Conservation (phyloP, 2,797 vertebrate genomes). For the Gastrophryne carolinensis region DNA sequence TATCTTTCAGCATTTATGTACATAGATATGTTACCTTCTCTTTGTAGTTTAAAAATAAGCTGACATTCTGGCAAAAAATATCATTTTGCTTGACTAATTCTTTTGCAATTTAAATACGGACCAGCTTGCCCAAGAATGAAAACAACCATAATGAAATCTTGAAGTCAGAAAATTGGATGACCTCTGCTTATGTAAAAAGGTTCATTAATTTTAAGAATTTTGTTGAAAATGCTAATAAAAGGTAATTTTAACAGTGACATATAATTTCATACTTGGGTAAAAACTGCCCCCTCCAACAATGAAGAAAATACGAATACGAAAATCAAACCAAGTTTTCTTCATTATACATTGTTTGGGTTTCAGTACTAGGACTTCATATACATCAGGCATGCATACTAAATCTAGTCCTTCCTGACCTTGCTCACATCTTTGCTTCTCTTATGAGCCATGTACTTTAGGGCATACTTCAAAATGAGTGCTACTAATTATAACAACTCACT, state of each 20-base stretch:
- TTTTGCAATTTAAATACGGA: neutral
- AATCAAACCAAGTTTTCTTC: neutral
- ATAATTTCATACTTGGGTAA: neutral
- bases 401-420: neutral
- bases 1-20: too few relatives aligned
- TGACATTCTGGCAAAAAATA: conserved; percentile 1
- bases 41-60: neutral
- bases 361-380: neutral
- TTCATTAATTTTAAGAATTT: conserved; percentile 2
- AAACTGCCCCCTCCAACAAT: too few relatives aligned
- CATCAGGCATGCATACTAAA: neutral
- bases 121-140: neutral
- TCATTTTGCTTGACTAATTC: conserved; percentile 1
- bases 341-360: neutral
- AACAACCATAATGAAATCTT: conserved; percentile 16
- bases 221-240: neutral
- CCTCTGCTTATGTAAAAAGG: neutral
- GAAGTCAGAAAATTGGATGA: conserved; percentile 1
- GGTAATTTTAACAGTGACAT: neutral
- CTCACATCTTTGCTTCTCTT: neutral
- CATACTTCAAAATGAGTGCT: neutral
- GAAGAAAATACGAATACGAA: too few relatives aligned
- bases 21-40: neutral
- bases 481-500: neutral
- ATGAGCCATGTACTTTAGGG: neutral